Percentiles rank a stretch among this genome's conserved stretches.
Conservation (phyloP, 2,113 vertebrate genomes). For the Tonatia bakeri region DNA sequence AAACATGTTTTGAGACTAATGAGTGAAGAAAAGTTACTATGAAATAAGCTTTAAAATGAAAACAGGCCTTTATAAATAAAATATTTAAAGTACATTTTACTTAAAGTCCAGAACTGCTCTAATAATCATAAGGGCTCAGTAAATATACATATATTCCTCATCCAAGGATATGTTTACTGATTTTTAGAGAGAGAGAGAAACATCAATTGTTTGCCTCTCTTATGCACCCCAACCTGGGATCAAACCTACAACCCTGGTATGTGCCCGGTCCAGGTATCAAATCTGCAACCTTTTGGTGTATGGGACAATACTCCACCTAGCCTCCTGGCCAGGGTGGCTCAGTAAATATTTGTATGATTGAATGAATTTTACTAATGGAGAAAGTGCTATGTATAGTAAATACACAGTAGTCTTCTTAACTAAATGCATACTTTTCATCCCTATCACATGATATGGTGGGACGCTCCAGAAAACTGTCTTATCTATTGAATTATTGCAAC, state of each 20-base stretch:
- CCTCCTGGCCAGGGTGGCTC: background rate
- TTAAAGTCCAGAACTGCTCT: background rate
- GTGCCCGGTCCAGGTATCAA: too few species aligned
- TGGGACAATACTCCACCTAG: too few species aligned
- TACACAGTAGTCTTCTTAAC: background rate
- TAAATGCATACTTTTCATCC: background rate
- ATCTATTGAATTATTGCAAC: background rate
- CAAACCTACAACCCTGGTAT: too few species aligned
- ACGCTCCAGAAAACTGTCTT: background rate
- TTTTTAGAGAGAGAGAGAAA: too few species aligned
- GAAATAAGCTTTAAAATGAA: background rate
- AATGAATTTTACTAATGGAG: background rate
- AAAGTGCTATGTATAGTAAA: background rate
- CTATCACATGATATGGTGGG: background rate
- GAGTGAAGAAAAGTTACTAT: background rate
- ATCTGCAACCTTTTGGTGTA: too few species aligned
- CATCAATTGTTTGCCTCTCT: too few species aligned
- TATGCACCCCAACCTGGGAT: too few species aligned
- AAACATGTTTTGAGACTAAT: background rate
- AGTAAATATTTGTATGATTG: background rate
- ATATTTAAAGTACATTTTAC: background rate
- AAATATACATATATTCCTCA: background rate
- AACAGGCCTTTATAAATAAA: background rate
- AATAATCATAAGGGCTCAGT: background rate
- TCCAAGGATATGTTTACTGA: too few species aligned